Percentiles rank a stretch among this genome's conserved stretches.
These are phyloP conservation scores for Cricetomys ansorgei DNA, from an alignment of 2,113 vertebrate species.

Conservation along the genomic window DNA sequence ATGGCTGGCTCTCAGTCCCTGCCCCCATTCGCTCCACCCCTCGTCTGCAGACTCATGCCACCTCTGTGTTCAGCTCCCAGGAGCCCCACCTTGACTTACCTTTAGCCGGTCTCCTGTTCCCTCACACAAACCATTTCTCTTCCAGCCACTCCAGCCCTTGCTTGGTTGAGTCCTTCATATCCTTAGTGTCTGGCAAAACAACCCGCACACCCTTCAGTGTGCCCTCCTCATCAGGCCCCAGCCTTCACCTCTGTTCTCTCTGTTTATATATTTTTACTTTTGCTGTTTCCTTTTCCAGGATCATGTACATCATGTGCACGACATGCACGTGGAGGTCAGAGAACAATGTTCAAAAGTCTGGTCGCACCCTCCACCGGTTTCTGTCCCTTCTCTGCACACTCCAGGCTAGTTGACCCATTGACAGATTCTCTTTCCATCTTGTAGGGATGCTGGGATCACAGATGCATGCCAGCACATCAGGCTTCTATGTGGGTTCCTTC, in stretches of 20 bases:
- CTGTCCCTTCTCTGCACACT: neutral
- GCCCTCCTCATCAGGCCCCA: neutral
- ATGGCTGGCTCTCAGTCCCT: neutral
- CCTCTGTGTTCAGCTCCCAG: rapidly evolving
- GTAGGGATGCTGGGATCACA: neutral
- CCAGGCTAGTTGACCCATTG: neutral
- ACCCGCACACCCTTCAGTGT: neutral
- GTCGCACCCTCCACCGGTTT: neutral
- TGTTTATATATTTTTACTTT: neutral
- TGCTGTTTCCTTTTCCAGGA: neutral
- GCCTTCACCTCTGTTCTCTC: neutral
- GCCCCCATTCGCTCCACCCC: neutral
- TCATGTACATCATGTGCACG: no score
- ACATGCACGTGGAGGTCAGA: neutral
- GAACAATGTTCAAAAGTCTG: neutral
- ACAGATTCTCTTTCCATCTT: neutral
- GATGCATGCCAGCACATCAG: neutral
- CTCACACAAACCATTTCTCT: neutral
- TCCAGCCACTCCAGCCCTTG: neutral
- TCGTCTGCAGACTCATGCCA: neutral
- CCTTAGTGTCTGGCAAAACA: neutral
- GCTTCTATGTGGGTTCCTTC: neutral
- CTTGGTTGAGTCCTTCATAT: neutral
- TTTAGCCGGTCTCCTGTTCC: neutral
- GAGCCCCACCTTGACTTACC: neutral